Conservation (phyloP, 2,797 vertebrate genomes). For the Acomys russatus region DNA sequence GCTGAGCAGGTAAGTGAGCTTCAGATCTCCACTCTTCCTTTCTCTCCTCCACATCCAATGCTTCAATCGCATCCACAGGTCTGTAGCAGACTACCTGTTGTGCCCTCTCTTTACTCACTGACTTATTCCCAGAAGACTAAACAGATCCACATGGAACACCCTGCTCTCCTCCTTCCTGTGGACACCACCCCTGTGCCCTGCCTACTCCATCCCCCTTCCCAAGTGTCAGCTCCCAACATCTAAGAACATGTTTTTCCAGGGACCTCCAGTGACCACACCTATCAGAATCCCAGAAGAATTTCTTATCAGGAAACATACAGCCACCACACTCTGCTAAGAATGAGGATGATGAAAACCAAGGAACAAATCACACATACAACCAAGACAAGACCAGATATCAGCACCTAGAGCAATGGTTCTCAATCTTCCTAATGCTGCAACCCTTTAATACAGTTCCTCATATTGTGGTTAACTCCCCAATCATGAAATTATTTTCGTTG, state of each 20-base stretch:
- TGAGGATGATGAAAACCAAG: background rate
- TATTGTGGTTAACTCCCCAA: background rate
- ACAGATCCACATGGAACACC: background rate
- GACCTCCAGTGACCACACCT: background rate
- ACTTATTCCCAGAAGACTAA: background rate
- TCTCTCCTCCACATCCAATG: too few species aligned
- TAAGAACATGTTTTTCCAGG: background rate
- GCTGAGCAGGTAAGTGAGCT: background rate
- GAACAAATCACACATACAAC: background rate
- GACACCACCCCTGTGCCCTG: background rate
- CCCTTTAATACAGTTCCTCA: background rate
- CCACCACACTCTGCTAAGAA: background rate
- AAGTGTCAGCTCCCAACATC: background rate
- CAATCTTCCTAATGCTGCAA: background rate
- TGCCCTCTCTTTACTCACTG: background rate
- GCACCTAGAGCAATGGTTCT: background rate
- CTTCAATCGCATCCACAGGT: too few species aligned
- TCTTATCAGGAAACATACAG: background rate
- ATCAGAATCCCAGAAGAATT: background rate
- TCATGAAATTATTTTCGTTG: too few species aligned
- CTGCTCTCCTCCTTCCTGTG: background rate
- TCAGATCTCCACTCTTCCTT: background rate
- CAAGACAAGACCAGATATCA: background rate
- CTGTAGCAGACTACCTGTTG: background rate
- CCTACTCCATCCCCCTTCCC: background rate